Evolutionary conservation across 2,888 invertebrate species (phyloP).

Genomic region (Tetrapedia diversipes): DNA sequence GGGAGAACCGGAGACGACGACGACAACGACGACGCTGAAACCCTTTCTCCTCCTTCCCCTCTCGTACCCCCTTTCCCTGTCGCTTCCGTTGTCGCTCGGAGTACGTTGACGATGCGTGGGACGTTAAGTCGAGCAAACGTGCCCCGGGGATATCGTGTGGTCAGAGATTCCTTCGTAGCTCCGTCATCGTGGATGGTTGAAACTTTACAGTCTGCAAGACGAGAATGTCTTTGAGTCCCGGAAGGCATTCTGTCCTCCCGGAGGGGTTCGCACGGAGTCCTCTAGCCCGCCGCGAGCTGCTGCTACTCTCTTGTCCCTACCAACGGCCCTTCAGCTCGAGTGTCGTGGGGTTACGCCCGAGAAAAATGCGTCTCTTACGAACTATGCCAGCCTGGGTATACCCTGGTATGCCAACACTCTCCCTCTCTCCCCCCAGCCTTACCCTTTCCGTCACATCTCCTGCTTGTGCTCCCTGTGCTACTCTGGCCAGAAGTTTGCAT

Average conservation of each 20-base stretch:
- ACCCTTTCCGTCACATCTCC: background rate
- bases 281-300: slow-evolving; percentile 36
- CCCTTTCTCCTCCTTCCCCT: background rate
- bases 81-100: background rate
- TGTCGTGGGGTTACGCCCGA: slow-evolving; percentile 63
- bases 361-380: slow-evolving; percentile 74
- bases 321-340: slow-evolving; percentile 60
- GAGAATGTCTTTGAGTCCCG: slow-evolving; percentile 82
- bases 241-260: slow-evolving; percentile 73
- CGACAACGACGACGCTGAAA: slow-evolving; percentile 12
- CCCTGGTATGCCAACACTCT: slow-evolving; percentile 65
- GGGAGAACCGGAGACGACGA: slow-evolving; percentile 23
- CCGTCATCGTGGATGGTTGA: slow-evolving; percentile 73
- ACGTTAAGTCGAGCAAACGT: slow-evolving; percentile 75
- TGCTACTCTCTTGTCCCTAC: slow-evolving; percentile 47
- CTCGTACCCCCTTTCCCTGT: background rate
- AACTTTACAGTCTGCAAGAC: slow-evolving; percentile 79
- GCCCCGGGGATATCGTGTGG: slow-evolving; percentile 78
- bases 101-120: slow-evolving; percentile 68
- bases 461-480: background rate
- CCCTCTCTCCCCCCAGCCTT: slow-evolving; percentile 13
- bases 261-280: slow-evolving; percentile 51
- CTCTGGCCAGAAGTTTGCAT: background rate
- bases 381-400: slow-evolving; percentile 68
- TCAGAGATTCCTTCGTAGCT: slow-evolving; percentile 78